Percentiles rank a stretch among this genome's conserved stretches.
These are phyloP conservation scores for Polyommatus icarus DNA, from an alignment of 2,888 invertebrate species.

Conservation along the genomic window DNA sequence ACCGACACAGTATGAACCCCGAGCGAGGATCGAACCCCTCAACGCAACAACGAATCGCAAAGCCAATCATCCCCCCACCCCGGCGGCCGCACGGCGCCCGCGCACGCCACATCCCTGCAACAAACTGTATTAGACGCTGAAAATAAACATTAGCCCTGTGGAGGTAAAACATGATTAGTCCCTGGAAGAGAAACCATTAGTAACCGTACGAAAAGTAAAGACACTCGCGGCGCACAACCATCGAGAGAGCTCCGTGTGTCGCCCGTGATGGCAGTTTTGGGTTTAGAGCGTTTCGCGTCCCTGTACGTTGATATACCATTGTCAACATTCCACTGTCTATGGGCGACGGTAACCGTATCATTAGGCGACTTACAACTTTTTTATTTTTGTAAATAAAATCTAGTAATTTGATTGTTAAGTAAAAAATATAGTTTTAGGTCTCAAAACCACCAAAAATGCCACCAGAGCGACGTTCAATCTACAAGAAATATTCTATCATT, in stretches of 20 bases:
- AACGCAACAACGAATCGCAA: conserved; percentile 31
- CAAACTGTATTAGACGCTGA: conserved; percentile 57
- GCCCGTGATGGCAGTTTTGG: background rate
- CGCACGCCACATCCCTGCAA: conserved; percentile 51
- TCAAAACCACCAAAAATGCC: background rate
- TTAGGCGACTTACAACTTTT: too few species aligned
- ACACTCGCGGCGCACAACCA: conserved; percentile 33
- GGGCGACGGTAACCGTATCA: background rate
- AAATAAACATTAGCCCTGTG: conserved; percentile 58
- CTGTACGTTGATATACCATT: background rate
- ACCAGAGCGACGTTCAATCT: background rate
- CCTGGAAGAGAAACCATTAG: conserved; percentile 59
- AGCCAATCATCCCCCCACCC: conserved; percentile 36
- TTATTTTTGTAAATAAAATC: background rate
- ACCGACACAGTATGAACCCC: background rate
- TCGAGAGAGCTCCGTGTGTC: background rate
- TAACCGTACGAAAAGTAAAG: conserved; percentile 45
- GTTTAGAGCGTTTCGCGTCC: background rate
- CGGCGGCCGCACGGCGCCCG: conserved; percentile 35
- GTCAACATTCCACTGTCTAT: background rate
- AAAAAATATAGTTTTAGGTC: background rate
- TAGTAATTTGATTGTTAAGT: background rate
- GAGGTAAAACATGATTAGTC: conserved; percentile 56
- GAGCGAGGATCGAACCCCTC: background rate
- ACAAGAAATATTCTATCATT: background rate